Conservation (phyloP, 2,888 invertebrate species). For the Stenodera caucasica region DNA sequence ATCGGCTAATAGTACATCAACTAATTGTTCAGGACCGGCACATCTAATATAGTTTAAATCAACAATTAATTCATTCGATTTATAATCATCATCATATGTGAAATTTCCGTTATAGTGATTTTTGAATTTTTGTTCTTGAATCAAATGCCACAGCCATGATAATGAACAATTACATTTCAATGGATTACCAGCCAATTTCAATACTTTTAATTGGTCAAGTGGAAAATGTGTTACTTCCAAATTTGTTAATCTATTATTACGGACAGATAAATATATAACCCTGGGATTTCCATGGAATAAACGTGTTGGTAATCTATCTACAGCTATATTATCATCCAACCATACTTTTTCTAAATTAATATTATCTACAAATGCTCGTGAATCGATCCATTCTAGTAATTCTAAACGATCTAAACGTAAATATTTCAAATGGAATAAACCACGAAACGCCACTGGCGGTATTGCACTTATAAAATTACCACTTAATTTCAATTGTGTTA, state of each 20-base stretch:
- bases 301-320: constrained; percentile 75
- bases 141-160: constrained; percentile 81
- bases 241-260: constrained; percentile 73
- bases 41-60: constrained; percentile 64
- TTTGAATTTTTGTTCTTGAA: constrained; percentile 49
- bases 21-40: constrained; percentile 62
- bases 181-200: constrained; percentile 81
- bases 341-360: constrained; percentile 77
- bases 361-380: constrained; percentile 82
- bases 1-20: constrained; percentile 59
- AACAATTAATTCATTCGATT: constrained; percentile 51
- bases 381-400: constrained; percentile 70
- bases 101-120: constrained; percentile 27
- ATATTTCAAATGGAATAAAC: constrained; percentile 77
- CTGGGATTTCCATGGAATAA: constrained; percentile 83
- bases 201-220: constrained; percentile 72
- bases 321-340: constrained; percentile 75
- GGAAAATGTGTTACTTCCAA: constrained; percentile 82
- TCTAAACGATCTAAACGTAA: constrained; percentile 72
- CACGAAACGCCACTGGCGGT: constrained; percentile 78
- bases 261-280: constrained; percentile 73
- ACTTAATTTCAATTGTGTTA: constrained; percentile 75
- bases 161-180: constrained; percentile 85
- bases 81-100: constrained; percentile 1
- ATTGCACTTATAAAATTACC: constrained; percentile 75